These are phyloP conservation scores for Atta colombica DNA, from an alignment of 1,140 invertebrate genomes.

Conservation along the genomic window DNA sequence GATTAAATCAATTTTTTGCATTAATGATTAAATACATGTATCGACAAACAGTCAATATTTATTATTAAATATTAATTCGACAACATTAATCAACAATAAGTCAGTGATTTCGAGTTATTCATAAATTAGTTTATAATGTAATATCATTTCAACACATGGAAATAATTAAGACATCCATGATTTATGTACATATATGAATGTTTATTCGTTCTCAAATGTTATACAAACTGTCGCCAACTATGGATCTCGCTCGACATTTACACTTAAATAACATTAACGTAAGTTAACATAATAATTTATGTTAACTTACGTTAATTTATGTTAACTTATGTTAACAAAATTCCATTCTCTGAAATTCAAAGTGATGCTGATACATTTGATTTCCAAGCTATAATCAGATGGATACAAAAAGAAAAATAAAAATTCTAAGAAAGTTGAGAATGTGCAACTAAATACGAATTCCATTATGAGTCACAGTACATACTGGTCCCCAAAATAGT, in stretches of 20 bases:
- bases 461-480: constrained; percentile 30
- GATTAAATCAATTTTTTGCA: background rate
- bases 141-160: background rate
- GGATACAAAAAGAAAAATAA: background rate
- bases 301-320: constrained; percentile 7
- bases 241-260: constrained; percentile 63
- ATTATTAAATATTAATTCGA: background rate
- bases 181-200: constrained; percentile 47
- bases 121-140: background rate
- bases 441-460: constrained; percentile 17
- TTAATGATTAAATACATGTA: background rate
- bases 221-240: constrained; percentile 68
- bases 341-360: constrained; percentile 11
- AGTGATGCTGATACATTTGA: constrained; percentile 1
- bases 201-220: constrained; percentile 65
- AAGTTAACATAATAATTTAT: background rate
- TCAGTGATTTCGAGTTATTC: background rate
- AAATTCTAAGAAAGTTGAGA: background rate
- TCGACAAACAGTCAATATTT: background rate
- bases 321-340: constrained; percentile 4
- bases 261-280: constrained; percentile 14
- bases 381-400: background rate
- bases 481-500: constrained; percentile 69
- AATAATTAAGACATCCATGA: background rate
- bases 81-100: background rate